Evolutionary conservation across 2,113 vertebrate genomes (phyloP), one percentile per base, ranked within the genome.

Genomic region (Laticauda colubrina): DNA sequence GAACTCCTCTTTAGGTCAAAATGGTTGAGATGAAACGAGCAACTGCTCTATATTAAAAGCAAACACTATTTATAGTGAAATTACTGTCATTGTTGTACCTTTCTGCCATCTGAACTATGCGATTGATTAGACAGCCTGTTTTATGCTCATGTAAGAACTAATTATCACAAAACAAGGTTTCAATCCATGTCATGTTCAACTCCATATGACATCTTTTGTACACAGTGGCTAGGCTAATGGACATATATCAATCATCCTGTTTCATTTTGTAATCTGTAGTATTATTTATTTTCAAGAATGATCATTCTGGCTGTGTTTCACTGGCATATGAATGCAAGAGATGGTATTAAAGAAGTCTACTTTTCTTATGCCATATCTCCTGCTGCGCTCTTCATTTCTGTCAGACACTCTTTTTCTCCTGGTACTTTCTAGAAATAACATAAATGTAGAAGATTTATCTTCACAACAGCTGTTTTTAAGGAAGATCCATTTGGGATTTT

Each of bases 371-470:
- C 81, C 0, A 89, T 23, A 11, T 75, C 75, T 90, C 87, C 93
- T 75, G 15, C 61, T 48, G 1, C 20, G 34, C 88, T 87, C 5
- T 0, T 0, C 55, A 54, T 57, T 90, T 10, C 0, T 4, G 11
- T 75, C 34, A 86, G 87, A 56, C 85, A 54, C 5, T 53, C 86
- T 89, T 94, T 53, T 81, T 91, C 85, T 88, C 51, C 85, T n/a
- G 29, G 26, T 51, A 26, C 34, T 24, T 92, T 48, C n/a, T 12
- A 56, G 85, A 61, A 90, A 39, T 88, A n/a, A 91, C 34, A 87
- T 90, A 45, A 55, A 34, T 75, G 51, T 34, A 59, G 90, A 87
- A 69, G 89, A 48, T 88, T 90, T 91, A 57, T 88, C 29, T 75
- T 88, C 53, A 85, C 85, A 39, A 21, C n/a, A 90, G 48, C 85